phyloP scores from a whole-genome alignment of 2,113 vertebrate genomes.

The Syngnathus scovelli region DNA sequence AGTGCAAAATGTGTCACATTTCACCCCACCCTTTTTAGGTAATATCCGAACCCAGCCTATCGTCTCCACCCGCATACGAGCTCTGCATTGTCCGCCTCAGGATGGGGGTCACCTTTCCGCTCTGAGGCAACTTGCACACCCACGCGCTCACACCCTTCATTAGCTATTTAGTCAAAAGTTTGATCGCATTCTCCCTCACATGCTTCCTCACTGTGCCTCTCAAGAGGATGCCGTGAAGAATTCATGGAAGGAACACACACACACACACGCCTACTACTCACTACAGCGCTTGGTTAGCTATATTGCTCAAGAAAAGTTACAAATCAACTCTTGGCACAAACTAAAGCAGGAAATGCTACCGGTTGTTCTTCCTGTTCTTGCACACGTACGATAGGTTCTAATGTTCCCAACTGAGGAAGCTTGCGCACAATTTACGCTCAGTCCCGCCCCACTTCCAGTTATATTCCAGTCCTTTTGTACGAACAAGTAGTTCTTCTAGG shows the following conservation, averaged over 20 bases:
- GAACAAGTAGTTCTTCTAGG: slow-evolving; percentile 8
- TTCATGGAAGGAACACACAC: slow-evolving; percentile 66
- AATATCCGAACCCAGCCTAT: slow-evolving; percentile 4
- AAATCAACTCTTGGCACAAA: slow-evolving; percentile 31
- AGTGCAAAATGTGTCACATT: not conserved
- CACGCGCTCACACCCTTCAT: slow-evolving; percentile 16
- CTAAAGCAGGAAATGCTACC: slow-evolving; percentile 41
- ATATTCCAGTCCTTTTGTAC: slow-evolving; percentile 12
- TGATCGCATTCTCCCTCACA: slow-evolving; percentile 20
- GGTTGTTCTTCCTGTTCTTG: slow-evolving; percentile 43
- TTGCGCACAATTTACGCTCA: slow-evolving; percentile 35
- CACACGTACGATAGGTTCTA: slow-evolving; percentile 10
- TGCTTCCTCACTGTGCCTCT: slow-evolving; percentile 34
- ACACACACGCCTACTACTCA: slow-evolving; percentile 5
- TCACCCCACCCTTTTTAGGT: slow-evolving; percentile 31
- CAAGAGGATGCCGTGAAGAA: slow-evolving; percentile 58
- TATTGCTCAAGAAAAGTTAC: slow-evolving; percentile 24
- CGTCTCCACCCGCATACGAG: slow-evolving; percentile 2
- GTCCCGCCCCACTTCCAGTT: slow-evolving; percentile 11
- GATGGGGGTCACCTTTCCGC: slow-evolving; percentile 27
- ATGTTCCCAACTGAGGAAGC: slow-evolving; percentile 31
- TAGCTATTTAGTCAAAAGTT: slow-evolving; percentile 28
- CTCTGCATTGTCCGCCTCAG: slow-evolving; percentile 46
- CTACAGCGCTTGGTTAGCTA: slow-evolving; percentile 10
- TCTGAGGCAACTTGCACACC: not conserved